phyloP scores from a whole-genome alignment of 2,888 invertebrate genomes.

The Diplolepis rosae region DNA sequence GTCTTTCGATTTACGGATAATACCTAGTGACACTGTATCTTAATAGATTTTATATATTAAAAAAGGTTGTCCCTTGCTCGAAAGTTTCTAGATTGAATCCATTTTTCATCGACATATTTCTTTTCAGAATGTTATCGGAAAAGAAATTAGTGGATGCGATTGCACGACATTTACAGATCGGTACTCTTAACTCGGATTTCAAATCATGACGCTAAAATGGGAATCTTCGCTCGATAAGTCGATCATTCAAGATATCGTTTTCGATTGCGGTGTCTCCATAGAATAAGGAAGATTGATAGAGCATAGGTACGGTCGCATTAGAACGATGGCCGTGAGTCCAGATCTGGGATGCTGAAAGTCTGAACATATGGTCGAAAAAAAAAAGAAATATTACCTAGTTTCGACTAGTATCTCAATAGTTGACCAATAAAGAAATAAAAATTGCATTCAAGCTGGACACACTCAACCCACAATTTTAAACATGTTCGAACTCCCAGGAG shows the following conservation, averaged over 20 bases:
- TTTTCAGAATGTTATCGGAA: constrained; percentile 2
- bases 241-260: constrained; percentile 8
- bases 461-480: too few relatives aligned
- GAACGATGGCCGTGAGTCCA: constrained; percentile 35
- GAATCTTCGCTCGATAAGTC: constrained; percentile 10
- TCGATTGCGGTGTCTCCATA: neutral
- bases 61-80: too few relatives aligned
- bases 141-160: neutral
- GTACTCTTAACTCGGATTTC: neutral
- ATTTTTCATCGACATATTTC: too few relatives aligned
- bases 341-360: constrained; percentile 26
- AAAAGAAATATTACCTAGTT: too few relatives aligned
- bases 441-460: too few relatives aligned
- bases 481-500: too few relatives aligned
- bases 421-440: too few relatives aligned
- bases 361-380: neutral
- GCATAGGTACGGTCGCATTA: constrained; percentile 48
- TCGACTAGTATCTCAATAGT: too few relatives aligned
- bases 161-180: constrained; percentile 7
- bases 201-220: constrained; percentile 7
- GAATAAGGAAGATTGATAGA: constrained; percentile 40
- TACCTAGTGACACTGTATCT: too few relatives aligned
- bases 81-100: too few relatives aligned
- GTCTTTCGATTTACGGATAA: too few relatives aligned
- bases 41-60: too few relatives aligned